These are phyloP conservation scores for Microplitis mediator DNA, from an alignment of 1,140 invertebrate species.

Conservation along the genomic window DNA sequence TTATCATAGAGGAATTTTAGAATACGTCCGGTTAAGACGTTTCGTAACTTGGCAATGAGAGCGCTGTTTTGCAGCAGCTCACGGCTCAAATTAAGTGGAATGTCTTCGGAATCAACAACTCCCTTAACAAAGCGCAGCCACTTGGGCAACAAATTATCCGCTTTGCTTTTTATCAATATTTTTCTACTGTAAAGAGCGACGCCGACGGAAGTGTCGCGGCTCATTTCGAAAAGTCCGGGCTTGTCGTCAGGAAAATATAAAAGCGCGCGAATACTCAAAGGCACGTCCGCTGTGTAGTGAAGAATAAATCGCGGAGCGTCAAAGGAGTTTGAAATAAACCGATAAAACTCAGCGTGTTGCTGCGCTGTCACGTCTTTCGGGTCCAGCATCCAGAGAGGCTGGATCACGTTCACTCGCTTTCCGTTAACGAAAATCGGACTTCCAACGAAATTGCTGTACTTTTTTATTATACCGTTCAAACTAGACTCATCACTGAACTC, in stretches of 20 bases:
- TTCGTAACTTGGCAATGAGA: slow-evolving; percentile 86
- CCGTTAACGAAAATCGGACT: slow-evolving; percentile 92
- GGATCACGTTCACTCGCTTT: slow-evolving; percentile 80
- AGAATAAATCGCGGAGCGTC: slow-evolving; percentile 84
- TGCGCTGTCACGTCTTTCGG: slow-evolving; percentile 84
- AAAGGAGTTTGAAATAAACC: slow-evolving; percentile 83
- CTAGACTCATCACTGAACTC: slow-evolving; percentile 88
- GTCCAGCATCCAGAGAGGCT: slow-evolving; percentile 93
- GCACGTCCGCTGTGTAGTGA: slow-evolving; percentile 88
- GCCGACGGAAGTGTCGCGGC: slow-evolving; percentile 79
- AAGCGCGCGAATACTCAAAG: slow-evolving; percentile 87
- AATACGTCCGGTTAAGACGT: slow-evolving; percentile 83
- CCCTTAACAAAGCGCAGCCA: slow-evolving; percentile 95
- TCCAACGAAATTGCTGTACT: slow-evolving; percentile 97
- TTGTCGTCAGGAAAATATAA: slow-evolving; percentile 93
- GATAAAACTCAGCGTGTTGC: slow-evolving; percentile 91
- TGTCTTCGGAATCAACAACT: slow-evolving; percentile 97
- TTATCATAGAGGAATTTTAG: slow-evolving; percentile 87
- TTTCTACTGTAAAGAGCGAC: slow-evolving; percentile 90
- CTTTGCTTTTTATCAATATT: slow-evolving; percentile 87
- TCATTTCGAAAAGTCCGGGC: slow-evolving; percentile 88
- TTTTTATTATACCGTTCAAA: slow-evolving; percentile 87
- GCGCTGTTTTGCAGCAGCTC: slow-evolving; percentile 94
- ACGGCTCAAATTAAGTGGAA: slow-evolving; percentile 94
- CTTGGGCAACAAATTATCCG: slow-evolving; percentile 90